Base-by-base conservation (phyloP, 1,140 invertebrate genomes). In the Aporrectodea caliginosa region DNA sequence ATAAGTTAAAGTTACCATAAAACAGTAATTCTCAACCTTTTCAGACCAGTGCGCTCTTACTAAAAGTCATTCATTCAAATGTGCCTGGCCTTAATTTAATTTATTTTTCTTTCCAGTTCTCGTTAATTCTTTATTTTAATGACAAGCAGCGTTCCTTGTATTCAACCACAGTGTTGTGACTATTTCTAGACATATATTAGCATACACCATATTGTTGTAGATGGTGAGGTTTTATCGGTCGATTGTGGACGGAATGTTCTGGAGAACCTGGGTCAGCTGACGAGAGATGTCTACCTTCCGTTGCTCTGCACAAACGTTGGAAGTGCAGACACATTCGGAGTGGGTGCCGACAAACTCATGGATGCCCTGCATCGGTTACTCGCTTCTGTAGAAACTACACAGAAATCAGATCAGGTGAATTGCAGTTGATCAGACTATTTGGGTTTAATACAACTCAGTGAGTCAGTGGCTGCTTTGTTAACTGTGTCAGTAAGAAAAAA, bases 261-360 rank as follows among this genome's bases (percentile, higher is more conserved):
- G 1, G 84, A 87, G 81, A 85, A 88, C 73, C 78, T 88, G 34
- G 86, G 88, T 75, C 69, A 88, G 69, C 82, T 86, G 2, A 84
- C 85, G 1, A 81, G 87, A 79, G 87, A 88, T 80, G 87, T 88
- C 31, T 88, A 85, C 78, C 82, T 88, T 29, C 88, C 88, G n/a
- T 81, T 88, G 16, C 83, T 88, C 75, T 85, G 86, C 72, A 85
- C 84, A 22, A 86, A 88, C 78, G 84, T 84, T 70, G 82, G 79
- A 0, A 84, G 83, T 33, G 81, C 85, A n/a, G 81, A 80, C 14
- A 82, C 73, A 1, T 76, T 82, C n/a, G 83, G 84, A 1, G 77
- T 84, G 2, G 82, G 80, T 68, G 84, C 85, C 14, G 88, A 89
- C 81, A 87, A 87, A 81, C 81, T 89, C 14, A 85, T 88, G 85